Base-by-base conservation (phyloP, 2,113 vertebrate species). In the Corydoras maculifer region DNA sequence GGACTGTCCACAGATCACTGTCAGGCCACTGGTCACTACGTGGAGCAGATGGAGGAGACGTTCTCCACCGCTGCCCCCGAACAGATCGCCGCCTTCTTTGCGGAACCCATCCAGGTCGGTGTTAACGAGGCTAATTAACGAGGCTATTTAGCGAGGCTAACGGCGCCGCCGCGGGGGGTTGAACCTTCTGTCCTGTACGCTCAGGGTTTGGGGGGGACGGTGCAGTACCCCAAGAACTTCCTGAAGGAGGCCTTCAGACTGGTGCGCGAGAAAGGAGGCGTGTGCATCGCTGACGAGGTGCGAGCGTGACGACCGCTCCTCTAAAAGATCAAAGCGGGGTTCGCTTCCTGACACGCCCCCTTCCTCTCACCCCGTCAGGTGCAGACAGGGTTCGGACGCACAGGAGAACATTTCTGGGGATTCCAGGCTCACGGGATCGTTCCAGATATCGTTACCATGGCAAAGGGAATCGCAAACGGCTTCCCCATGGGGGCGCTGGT, bases 401-500 rank as follows among this genome's bases (percentile, higher is more conserved):
- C 90, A 30, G 95, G 95, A 73, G 94, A 87, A 77, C 93, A 99
- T 81, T 95, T 92, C 84, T 99, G 97, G 97, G 95, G 94, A 32
- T 99, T 98, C 82, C 88, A 98, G 83, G 88, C 89, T 30, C 94
- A 98, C 7, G 89, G 78, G 0, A 85, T 98, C 8, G 65, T 94
- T 54, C 97, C 97, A 50, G 97, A 99, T 75, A 94, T 99, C 1
- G 90, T 98, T 62, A 98, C 94, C 48, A 89, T 96, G 91, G 93
- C 94, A 0, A 99, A 98, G 80, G 94, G 92, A 25, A 99, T 99
- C 14, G 97, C 89, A 6, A 98, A 98, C 70, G 97, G 97, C n/a
- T 98, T 95, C 80, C 97, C 97, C 43, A 95, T 99, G 94, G 95
- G 87, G 75, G 96, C 94, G 35, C 89, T 98, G 68, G 88, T 97